Conservation (phyloP, 2,888 invertebrate genomes). For the Drosophila parthenogenetica region DNA sequence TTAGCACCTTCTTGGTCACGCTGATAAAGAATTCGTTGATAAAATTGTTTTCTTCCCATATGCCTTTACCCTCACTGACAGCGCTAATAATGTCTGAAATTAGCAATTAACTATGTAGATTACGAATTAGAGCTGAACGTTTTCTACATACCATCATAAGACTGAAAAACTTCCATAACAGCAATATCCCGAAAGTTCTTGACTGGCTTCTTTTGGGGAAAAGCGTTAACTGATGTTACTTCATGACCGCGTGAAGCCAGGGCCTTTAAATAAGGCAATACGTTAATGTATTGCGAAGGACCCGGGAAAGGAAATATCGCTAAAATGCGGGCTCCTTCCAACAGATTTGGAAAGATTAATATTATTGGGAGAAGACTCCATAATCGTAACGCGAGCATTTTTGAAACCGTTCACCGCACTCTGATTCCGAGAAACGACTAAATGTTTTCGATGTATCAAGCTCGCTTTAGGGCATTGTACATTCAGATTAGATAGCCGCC, state of each 20-base stretch:
- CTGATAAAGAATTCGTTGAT: conserved; percentile 39
- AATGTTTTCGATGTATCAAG: background rate
- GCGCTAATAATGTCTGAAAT: conserved; percentile 50
- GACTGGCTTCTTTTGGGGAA: conserved; percentile 75
- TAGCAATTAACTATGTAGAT: too few species aligned
- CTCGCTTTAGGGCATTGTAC: background rate
- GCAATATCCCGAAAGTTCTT: conserved; percentile 78
- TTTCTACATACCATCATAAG: conserved; percentile 50
- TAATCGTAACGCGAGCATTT: conserved; percentile 46
- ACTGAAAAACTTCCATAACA: conserved; percentile 51
- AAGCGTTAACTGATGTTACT: conserved; percentile 81
- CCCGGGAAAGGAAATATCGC: conserved; percentile 77
- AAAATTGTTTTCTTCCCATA: conserved; percentile 58
- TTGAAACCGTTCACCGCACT: background rate
- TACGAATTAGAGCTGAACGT: too few species aligned
- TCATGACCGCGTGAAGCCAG: conserved; percentile 83
- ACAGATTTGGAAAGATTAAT: conserved; percentile 19
- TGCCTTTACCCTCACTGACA: background rate
- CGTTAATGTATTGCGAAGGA: conserved; percentile 82
- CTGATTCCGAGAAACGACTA: conserved; percentile 39
- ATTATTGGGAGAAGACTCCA: conserved; percentile 16
- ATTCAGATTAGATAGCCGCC: conserved; percentile 1
- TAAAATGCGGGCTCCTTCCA: conserved; percentile 68
- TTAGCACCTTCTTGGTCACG: conserved; percentile 41
- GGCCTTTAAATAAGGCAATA: conserved; percentile 72